phyloP scores from a whole-genome alignment of 2,113 vertebrate species.

The Grammomys dolichurus region DNA sequence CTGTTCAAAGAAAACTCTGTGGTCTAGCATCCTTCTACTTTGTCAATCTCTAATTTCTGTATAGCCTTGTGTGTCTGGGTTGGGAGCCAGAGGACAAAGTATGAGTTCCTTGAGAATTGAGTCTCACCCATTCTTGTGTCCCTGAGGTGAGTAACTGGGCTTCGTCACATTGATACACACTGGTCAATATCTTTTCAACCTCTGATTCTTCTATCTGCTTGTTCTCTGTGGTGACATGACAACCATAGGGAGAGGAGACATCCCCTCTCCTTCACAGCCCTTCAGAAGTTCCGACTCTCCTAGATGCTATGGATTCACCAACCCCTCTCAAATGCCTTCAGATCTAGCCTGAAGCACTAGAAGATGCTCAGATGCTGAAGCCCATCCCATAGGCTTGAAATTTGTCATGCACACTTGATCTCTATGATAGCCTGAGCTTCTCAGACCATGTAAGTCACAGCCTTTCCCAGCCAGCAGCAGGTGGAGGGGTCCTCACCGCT shows the following conservation, averaged over 20 bases:
- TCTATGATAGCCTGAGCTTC: not conserved
- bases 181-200: not conserved
- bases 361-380: not conserved
- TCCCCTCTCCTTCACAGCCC: not conserved
- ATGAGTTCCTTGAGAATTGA: not conserved
- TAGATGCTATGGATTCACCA: not conserved
- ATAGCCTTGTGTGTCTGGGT: not conserved
- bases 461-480: not conserved
- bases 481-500: not conserved
- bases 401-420: not conserved
- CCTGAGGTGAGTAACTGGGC: not conserved
- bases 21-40: not conserved
- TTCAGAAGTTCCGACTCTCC: not conserved
- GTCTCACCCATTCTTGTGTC: not conserved
- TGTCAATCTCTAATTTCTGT: not conserved
- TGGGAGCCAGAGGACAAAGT: not conserved
- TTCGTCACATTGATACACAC: not conserved
- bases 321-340: not conserved
- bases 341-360: not conserved
- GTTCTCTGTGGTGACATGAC: not conserved
- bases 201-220: not conserved
- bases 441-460: not conserved
- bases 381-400: not conserved
- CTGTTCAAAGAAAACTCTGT: not conserved
- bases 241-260: fast-evolving